phyloP scores from a whole-genome alignment of 2,888 invertebrate genomes.

The Tubulanus polymorphus region DNA sequence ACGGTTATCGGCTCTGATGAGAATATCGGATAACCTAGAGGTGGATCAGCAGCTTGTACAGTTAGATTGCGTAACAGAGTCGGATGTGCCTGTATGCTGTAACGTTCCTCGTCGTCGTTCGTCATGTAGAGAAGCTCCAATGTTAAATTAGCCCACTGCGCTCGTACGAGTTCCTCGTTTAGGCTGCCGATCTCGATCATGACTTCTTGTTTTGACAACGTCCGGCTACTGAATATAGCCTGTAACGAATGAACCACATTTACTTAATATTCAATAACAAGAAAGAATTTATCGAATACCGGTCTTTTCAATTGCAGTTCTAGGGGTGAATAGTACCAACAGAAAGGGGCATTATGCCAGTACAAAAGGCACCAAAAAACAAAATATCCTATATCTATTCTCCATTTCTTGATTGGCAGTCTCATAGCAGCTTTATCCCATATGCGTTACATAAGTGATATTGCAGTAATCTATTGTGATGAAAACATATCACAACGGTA shows the following conservation, averaged over 20 bases:
- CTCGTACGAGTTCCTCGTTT: conserved; percentile 50
- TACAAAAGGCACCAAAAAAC: no score
- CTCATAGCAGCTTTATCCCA: no score
- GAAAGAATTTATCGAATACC: not conserved
- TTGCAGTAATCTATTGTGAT: no score
- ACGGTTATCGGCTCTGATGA: conserved; percentile 41
- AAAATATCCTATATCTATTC: no score
- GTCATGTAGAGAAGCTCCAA: conserved; percentile 56
- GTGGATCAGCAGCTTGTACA: conserved; percentile 55
- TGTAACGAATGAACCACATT: conserved; percentile 23
- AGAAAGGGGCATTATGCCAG: no score
- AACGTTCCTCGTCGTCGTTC: conserved; percentile 57
- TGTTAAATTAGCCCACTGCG: conserved; percentile 56
- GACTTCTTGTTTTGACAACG: conserved; percentile 46
- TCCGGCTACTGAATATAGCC: conserved; percentile 50
- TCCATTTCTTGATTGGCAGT: no score
- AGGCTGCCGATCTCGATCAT: conserved; percentile 47
- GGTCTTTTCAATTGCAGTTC: no score
- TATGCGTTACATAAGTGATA: no score
- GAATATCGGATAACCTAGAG: conserved; percentile 54
- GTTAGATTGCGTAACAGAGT: conserved; percentile 53
- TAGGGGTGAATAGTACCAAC: no score
- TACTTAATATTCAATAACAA: not conserved
- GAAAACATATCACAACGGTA: no score
- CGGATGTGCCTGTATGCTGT: conserved; percentile 55